phyloP scores from a whole-genome alignment of 1,140 invertebrate genomes.

The Hylaeus anthracinus region DNA sequence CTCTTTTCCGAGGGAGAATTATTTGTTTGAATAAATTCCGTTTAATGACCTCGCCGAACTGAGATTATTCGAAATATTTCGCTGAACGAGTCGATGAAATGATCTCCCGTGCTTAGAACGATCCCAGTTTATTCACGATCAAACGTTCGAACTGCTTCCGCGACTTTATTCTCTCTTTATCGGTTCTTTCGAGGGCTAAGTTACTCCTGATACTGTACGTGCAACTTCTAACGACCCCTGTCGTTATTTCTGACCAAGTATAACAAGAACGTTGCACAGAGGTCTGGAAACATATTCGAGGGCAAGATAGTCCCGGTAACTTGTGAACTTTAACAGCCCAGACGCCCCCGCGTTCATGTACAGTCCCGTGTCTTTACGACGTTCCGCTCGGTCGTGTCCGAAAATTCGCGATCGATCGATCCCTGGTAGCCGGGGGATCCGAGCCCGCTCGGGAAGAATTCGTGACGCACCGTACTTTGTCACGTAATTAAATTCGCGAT shows the following conservation, averaged over 20 bases:
- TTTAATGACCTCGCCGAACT: not conserved
- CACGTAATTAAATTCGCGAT: conserved; percentile 11
- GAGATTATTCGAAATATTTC: not conserved
- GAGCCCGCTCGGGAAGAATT: not conserved
- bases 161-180: not conserved
- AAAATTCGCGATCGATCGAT: conserved; percentile 35
- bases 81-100: not conserved
- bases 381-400: not conserved
- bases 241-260: conserved; percentile 49
- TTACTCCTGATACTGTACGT: conserved; percentile 40
- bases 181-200: conserved; percentile 3
- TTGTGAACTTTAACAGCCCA: conserved; percentile 39
- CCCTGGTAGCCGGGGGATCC: not conserved
- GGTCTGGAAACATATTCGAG: conserved; percentile 35
- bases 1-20: not conserved
- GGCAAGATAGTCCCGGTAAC: conserved; percentile 40
- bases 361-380: conserved; percentile 19
- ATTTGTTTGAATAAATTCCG: not conserved
- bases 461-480: not conserved
- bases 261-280: conserved; percentile 42
- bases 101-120: not conserved
- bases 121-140: too few relatives aligned
- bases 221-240: conserved; percentile 51
- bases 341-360: conserved; percentile 9
- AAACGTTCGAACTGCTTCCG: not conserved